These are phyloP conservation scores for Ennomos fuscantarius DNA, from an alignment of 2,888 invertebrate genomes.

Conservation along the genomic window DNA sequence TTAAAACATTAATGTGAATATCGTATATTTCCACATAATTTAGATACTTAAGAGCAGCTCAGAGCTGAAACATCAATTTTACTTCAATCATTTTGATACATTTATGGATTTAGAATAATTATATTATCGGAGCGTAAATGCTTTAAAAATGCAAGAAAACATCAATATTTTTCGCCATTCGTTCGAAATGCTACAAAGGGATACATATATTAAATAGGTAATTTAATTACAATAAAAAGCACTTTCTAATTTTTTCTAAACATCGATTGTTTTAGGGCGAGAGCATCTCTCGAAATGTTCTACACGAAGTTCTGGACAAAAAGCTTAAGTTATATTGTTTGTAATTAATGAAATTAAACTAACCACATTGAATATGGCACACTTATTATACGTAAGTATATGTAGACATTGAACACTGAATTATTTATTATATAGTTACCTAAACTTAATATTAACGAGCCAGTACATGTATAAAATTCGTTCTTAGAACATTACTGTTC, in stretches of 20 bases:
- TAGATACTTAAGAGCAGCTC: slow-evolving; percentile 61
- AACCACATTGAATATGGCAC: slow-evolving; percentile 59
- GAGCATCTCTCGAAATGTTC: slow-evolving; percentile 44
- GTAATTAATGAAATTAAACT: slow-evolving; percentile 32
- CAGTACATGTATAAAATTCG: slow-evolving; percentile 35
- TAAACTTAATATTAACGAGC: slow-evolving; percentile 12
- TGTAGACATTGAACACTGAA: slow-evolving; percentile 37
- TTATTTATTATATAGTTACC: slow-evolving; percentile 21
- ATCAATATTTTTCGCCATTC: slow-evolving; percentile 41
- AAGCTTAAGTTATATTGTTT: slow-evolving; percentile 10
- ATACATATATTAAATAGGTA: slow-evolving; percentile 46
- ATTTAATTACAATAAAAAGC: slow-evolving; percentile 56
- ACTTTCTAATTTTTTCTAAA: slow-evolving; percentile 26
- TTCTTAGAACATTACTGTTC: slow-evolving; percentile 46
- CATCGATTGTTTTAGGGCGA: slow-evolving; percentile 32
- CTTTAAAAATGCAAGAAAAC: slow-evolving; percentile 29
- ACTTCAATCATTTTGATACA: slow-evolving; percentile 21
- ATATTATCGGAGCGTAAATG: slow-evolving; percentile 19
- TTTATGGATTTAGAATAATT: slow-evolving; percentile 20
- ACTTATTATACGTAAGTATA: slow-evolving; percentile 37
- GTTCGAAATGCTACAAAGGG: slow-evolving; percentile 60
- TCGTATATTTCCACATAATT: slow-evolving; percentile 31
- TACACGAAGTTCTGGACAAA: slow-evolving; percentile 14
- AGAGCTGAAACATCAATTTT: slow-evolving; percentile 65
- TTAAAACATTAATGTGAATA: slow-evolving; percentile 17